Evolutionary conservation across 64 coral and sea anemone species (phyloP), one percentile per base, ranked within the genome.

Genomic region (Stichodactyla mertensii): DNA sequence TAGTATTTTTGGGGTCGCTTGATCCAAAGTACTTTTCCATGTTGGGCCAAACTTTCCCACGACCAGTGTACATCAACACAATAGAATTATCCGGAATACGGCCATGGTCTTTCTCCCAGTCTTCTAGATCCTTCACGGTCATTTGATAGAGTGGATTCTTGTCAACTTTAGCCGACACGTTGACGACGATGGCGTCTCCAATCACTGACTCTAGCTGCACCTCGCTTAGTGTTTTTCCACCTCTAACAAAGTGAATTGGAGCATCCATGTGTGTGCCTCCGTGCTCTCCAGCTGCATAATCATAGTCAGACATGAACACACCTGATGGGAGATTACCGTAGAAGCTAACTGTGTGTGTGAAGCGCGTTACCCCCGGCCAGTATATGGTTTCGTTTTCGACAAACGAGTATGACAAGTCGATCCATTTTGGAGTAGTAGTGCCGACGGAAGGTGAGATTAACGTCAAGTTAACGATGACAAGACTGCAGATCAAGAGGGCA

Each of bases 211-310:
- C 71, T n/a, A 93, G 80, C 24, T 54, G 87, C 11, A 93, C 57
- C 16, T 93, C 52, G 53, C 85, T 80, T 4, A 88, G 4, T 12
- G 86, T 36, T 52, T 24, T 28, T 14, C 59, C 60, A 77, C 45
- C 80, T 87, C 16, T 55, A 52, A 58, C 18, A 55, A 92, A 92
- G 64, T 92, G 91, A 18, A 19, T 77, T 0, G 86, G 78, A 18
- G 91, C 91, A 67, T 92, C 91, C 16, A 59, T 88, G 80, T 92
- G 91, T 11, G 91, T 92, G 36, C 86, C 91, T 4, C 85, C 91
- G 22, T 92, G 91, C 78, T 92, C 91, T 1, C 52, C 58, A 20
- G 71, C 80, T 6, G 58, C 57, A 69, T 82, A 78, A 9, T 82
- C 77, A 20, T 61, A 92, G 18, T 18, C 24, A 58, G 51, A 54